These are phyloP conservation scores for Holotrichia oblita DNA, from an alignment of 1,140 invertebrate genomes.

Conservation along the genomic window DNA sequence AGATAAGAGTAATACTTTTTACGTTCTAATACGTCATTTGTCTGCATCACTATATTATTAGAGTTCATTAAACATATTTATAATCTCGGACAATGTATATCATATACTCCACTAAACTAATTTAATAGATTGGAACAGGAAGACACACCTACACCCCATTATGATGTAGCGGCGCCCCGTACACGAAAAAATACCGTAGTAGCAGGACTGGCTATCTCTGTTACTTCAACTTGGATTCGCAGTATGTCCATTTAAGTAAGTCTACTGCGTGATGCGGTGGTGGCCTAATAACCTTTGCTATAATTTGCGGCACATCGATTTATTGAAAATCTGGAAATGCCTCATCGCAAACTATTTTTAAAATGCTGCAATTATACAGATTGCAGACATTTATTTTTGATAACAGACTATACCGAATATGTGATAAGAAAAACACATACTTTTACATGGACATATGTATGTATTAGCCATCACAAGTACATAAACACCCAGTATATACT, in stretches of 20 bases:
- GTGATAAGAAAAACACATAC: too few relatives aligned
- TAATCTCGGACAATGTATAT: slow-evolving; percentile 21
- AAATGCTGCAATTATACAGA: too few relatives aligned
- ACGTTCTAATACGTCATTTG: background rate
- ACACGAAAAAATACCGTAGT: background rate
- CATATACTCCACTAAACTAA: slow-evolving; percentile 22
- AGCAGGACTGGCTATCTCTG: background rate
- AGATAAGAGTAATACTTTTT: too few relatives aligned
- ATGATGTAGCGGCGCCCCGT: background rate
- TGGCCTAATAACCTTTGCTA: slow-evolving; percentile 22
- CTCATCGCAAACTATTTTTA: too few relatives aligned
- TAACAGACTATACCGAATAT: too few relatives aligned
- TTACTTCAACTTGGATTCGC: background rate
- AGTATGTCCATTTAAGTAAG: background rate
- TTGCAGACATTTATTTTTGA: too few relatives aligned
- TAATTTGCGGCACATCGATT: background rate
- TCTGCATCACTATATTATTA: background rate
- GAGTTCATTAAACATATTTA: background rate
- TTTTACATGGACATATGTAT: too few relatives aligned
- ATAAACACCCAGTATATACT: too few relatives aligned
- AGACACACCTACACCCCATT: slow-evolving; percentile 21
- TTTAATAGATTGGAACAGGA: slow-evolving; percentile 34
- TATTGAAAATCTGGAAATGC: slow-evolving; percentile 6
- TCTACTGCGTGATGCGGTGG: background rate
- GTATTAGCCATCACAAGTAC: too few relatives aligned